Evolutionary conservation across 2,888 invertebrate genomes (phyloP).

Genomic region (Endomychus coccineus): DNA sequence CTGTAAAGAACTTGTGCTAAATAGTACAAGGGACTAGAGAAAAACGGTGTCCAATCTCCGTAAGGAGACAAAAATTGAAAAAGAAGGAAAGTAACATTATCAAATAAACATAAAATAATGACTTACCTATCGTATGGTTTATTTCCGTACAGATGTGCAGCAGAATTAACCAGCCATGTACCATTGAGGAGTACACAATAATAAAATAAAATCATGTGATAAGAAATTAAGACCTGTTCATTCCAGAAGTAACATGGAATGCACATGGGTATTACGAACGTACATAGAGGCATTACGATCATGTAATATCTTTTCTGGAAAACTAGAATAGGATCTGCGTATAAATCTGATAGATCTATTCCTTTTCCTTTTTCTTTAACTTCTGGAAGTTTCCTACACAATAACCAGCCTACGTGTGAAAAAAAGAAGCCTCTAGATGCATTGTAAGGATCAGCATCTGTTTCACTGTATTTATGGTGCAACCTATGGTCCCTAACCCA

Average conservation of each 20-base stretch:
- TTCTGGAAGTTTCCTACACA: slow-evolving; percentile 82
- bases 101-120: no score
- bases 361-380: slow-evolving; percentile 68
- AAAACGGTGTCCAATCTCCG: no score
- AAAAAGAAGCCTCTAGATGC: slow-evolving; percentile 86
- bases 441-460: slow-evolving; percentile 87
- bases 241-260: slow-evolving; percentile 62
- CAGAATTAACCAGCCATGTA: slow-evolving; percentile 89
- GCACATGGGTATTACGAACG: slow-evolving; percentile 51
- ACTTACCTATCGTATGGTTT: slow-evolving; percentile 76
- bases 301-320: slow-evolving; percentile 55
- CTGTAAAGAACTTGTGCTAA: no score
- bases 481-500: slow-evolving; percentile 80
- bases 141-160: slow-evolving; percentile 84
- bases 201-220: slow-evolving; percentile 34
- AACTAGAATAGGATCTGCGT: slow-evolving; percentile 64
- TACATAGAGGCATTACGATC: slow-evolving; percentile 48
- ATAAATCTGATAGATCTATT: slow-evolving; percentile 75
- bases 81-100: no score
- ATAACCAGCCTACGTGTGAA: slow-evolving; percentile 88
- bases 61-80: no score
- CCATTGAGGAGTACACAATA: slow-evolving; percentile 70
- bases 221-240: slow-evolving; percentile 42
- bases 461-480: slow-evolving; percentile 86
- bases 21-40: no score